Base-by-base conservation (phyloP, 2,797 vertebrate genomes). In the Oceanodroma leucorhoa region DNA sequence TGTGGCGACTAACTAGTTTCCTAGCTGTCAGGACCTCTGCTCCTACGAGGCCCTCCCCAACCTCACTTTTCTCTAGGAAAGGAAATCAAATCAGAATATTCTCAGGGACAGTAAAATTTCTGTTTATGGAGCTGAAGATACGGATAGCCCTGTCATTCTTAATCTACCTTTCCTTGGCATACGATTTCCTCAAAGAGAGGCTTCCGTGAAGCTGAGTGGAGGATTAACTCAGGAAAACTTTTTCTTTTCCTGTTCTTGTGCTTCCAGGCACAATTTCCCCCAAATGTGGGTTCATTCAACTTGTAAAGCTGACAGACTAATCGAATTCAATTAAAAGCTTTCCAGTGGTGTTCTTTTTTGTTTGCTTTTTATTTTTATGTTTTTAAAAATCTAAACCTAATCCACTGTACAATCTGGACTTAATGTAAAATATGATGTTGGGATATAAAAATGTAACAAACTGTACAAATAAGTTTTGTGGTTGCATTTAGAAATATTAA, bases 371-470 rank as follows among this genome's bases (percentile, higher is more conserved):
- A 38, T 91, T 87, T 87, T 83, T 66, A 16, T 32, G 14, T 77
- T 94, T 95, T 76, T 27, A 82, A 86, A 86, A 83, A 51, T 90
- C 80, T 62, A 69, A 94, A 66, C 40, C 36, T 84, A 93, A 84
- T 87, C 71, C 58, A 43, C 71, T 83, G 11, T 77, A 76, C 77
- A 95, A 45, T 95, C 88, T 95, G 83, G 86, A 83, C 48, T 90
- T 79, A 87, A 91, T 94, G 90, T 94, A 89, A 95, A 94, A 93
- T 94, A 60, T 79, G 55, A 79, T 82, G 90, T 66, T 73, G 67
- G 66, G 38, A 55, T 79, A 89, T 55, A 92, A 94, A 90, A 96
- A 93, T 87, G 45, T 77, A 76, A 69, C 58, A 66, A 82, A 90
- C 45, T 41, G 60, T 66, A 87, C 81, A 93, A 93, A 38, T 89